phyloP scores from a whole-genome alignment of 2,888 invertebrate species.

The Disparrhopalites patrizii region DNA sequence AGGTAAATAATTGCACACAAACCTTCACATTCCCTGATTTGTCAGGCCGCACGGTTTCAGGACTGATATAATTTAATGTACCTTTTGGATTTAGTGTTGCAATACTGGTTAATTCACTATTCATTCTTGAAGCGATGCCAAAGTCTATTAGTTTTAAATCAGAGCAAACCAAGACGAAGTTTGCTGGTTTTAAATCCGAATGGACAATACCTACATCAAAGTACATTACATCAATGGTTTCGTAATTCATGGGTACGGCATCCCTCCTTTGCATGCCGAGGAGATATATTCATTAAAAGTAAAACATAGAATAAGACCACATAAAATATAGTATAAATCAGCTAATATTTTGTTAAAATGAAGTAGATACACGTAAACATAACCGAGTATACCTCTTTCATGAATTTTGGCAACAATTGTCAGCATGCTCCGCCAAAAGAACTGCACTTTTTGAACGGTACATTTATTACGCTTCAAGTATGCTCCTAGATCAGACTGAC shows the following conservation, averaged over 20 bases:
- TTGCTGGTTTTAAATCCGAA: conserved; percentile 94
- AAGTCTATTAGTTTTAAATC: conserved; percentile 93
- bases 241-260: too few species aligned
- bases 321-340: conserved; percentile 85
- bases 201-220: conserved; percentile 77
- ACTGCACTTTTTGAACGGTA: conserved; percentile 23
- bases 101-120: conserved; percentile 79
- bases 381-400: conserved; percentile 62
- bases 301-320: conserved; percentile 79
- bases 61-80: conserved; percentile 93
- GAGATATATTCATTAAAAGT: too few species aligned
- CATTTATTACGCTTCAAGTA: conserved; percentile 55
- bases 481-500: conserved; percentile 80
- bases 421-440: conserved; percentile 83
- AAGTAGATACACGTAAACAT: conserved; percentile 68
- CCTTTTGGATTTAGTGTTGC: conserved; percentile 77
- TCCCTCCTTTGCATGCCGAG: too few species aligned
- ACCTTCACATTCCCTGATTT: conserved; percentile 49
- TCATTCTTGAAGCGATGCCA: conserved; percentile 86
- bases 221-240: too few species aligned
- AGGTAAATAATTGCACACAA: conserved; percentile 5
- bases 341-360: conserved; percentile 97
- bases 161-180: conserved; percentile 83
- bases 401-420: conserved; percentile 87
- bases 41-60: conserved; percentile 67